These are phyloP conservation scores for Centruroides sculpturatus DNA, from an alignment of 1,140 invertebrate genomes.

Conservation along the genomic window DNA sequence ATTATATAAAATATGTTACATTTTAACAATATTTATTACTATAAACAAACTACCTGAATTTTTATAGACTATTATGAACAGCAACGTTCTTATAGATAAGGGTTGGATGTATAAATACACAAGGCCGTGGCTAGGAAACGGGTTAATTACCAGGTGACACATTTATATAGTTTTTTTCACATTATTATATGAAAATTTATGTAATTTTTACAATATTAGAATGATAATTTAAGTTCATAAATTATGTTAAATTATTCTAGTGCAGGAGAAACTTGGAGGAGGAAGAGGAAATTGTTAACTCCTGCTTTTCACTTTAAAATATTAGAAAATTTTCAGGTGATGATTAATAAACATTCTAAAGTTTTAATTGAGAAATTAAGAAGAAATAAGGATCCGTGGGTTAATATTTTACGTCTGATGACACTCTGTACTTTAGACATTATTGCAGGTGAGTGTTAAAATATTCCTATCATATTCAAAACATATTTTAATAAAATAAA, in stretches of 20 bases:
- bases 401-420: constrained; percentile 57
- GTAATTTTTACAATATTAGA: constrained; percentile 17
- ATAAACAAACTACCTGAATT: background rate
- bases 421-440: constrained; percentile 73
- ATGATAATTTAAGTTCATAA: too few species aligned
- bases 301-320: constrained; percentile 49
- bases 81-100: constrained; percentile 64
- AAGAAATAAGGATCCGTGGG: background rate
- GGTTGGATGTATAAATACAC: constrained; percentile 52
- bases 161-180: constrained; percentile 11
- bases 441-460: constrained; percentile 50
- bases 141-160: constrained; percentile 58
- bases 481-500: too few species aligned
- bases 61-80: constrained; percentile 45
- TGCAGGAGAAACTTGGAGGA: too few species aligned
- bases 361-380: constrained; percentile 23
- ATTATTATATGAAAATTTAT: constrained; percentile 24
- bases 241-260: too few species aligned
- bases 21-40: too few species aligned
- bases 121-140: constrained; percentile 65
- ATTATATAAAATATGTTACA: too few species aligned
- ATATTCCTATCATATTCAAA: too few species aligned
- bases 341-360: constrained; percentile 40
- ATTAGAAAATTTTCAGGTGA: constrained; percentile 41
- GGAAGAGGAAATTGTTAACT: constrained; percentile 29